Percentiles rank a stretch among this genome's conserved stretches.
These are phyloP conservation scores for Andrena bicolor DNA, from an alignment of 2,888 invertebrate genomes.

Conservation along the genomic window DNA sequence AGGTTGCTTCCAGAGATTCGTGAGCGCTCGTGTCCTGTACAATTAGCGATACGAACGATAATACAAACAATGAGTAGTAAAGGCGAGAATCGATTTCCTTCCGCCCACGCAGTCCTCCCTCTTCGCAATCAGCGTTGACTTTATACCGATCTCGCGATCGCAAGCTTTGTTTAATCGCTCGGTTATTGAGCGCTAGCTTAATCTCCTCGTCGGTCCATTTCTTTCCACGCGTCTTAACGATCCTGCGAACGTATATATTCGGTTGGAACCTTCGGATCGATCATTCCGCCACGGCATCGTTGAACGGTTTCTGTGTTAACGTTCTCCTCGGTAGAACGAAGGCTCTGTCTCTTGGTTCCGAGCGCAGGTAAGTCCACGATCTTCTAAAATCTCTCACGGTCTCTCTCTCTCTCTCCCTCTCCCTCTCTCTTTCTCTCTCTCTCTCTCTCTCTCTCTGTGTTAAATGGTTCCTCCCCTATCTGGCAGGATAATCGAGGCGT, in stretches of 20 bases:
- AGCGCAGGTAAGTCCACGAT: neutral
- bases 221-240: conserved; percentile 34
- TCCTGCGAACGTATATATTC: conserved; percentile 18
- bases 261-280: neutral
- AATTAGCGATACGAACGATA: conserved; percentile 50
- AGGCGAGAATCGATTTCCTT: conserved; percentile 23
- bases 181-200: conserved; percentile 5
- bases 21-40: conserved; percentile 33
- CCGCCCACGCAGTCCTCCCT: neutral
- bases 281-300: neutral
- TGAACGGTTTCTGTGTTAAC: too few relatives aligned
- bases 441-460: neutral
- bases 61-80: conserved; percentile 56
- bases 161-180: conserved; percentile 17
- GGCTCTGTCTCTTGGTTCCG: too few relatives aligned
- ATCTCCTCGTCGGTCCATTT: conserved; percentile 2
- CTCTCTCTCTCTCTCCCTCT: too few relatives aligned
- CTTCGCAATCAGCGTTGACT: neutral
- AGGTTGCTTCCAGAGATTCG: neutral
- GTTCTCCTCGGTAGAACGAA: too few relatives aligned
- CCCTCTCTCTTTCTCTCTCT: too few relatives aligned
- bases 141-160: neutral
- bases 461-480: neutral
- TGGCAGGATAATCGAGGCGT: neutral
- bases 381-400: neutral